Percentiles rank a stretch among this genome's conserved stretches.
phyloP scores from a whole-genome alignment of 2,888 invertebrate species.

The Drosophila infuscata region DNA sequence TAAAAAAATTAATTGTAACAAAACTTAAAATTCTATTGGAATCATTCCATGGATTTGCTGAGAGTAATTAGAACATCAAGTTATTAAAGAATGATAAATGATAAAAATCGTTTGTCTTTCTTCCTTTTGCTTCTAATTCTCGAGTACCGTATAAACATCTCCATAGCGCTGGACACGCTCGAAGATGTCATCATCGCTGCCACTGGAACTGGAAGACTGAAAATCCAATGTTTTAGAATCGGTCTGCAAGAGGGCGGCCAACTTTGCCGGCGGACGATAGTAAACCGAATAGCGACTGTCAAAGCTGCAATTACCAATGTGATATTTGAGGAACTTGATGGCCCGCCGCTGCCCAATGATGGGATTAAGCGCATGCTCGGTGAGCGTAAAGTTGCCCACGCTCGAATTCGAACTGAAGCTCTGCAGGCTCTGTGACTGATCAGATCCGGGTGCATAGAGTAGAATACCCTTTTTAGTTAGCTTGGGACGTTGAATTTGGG shows the following conservation, averaged over 20 bases:
- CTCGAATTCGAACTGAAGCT: conserved; percentile 12
- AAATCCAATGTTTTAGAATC: conserved; percentile 11
- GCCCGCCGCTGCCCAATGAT: conserved; percentile 74
- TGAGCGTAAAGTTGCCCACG: conserved; percentile 65
- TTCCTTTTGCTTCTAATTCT: conserved; percentile 28
- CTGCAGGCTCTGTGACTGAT: conserved; percentile 7
- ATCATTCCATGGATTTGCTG: neutral
- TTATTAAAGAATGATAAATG: neutral
- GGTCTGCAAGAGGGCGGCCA: conserved; percentile 35
- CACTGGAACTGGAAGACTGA: conserved; percentile 45
- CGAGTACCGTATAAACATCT: conserved; percentile 55
- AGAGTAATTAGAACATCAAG: neutral
- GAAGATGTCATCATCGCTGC: conserved; percentile 73
- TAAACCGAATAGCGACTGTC: conserved; percentile 74
- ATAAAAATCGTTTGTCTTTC: neutral
- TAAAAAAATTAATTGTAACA: neutral
- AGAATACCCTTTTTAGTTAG: conserved; percentile 61
- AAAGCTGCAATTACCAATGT: conserved; percentile 73
- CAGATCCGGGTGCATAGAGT: conserved; percentile 60
- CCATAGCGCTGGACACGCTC: conserved; percentile 62
- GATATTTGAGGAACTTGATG: conserved; percentile 72
- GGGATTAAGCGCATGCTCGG: conserved; percentile 67
- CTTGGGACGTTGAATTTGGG: conserved; percentile 14
- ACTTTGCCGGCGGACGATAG: conserved; percentile 67
- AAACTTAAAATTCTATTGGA: neutral